Conservation (phyloP, 2,797 vertebrate species). For the Echeneis naucrates region DNA sequence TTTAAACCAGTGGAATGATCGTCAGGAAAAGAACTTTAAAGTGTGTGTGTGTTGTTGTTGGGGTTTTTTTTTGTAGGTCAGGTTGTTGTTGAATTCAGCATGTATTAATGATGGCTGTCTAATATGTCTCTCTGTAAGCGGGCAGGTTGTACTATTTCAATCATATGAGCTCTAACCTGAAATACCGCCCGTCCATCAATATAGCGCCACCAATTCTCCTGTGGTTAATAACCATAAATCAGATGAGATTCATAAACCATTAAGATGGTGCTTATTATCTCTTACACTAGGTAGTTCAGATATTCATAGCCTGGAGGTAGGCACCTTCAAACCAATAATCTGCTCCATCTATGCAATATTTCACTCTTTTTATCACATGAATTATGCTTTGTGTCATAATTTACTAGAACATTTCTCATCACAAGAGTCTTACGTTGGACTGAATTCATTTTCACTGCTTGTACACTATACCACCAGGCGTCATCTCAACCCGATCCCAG, state of each 20-base stretch:
- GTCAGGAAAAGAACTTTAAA: conserved; percentile 32
- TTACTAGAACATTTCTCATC: conserved; percentile 75
- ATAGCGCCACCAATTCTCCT: conserved; percentile 64
- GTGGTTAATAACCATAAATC: conserved; percentile 83
- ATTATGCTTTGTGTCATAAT: conserved; percentile 81
- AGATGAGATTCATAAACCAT: conserved; percentile 83
- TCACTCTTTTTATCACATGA: conserved; percentile 77
- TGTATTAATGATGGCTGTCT: conserved; percentile 26
- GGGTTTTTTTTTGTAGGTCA: conserved; percentile 55
- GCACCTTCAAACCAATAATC: conserved; percentile 77
- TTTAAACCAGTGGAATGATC: conserved; percentile 26
- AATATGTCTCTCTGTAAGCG: conserved; percentile 32
- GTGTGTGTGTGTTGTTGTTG: too few species aligned
- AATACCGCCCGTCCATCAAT: conserved; percentile 69
- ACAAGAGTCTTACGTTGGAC: conserved; percentile 58
- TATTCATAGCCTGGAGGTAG: conserved; percentile 79
- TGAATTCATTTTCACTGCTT: conserved; percentile 62
- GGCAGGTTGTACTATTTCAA: conserved; percentile 55
- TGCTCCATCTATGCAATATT: conserved; percentile 75
- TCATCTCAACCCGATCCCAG: conserved; percentile 10
- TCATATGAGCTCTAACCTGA: conserved; percentile 63
- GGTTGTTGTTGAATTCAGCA: conserved; percentile 30
- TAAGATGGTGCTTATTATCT: conserved; percentile 84
- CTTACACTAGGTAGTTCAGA: conserved; percentile 77
- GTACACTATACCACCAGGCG: conserved; percentile 30